These are phyloP conservation scores for Hoplostethus mediterraneus DNA, from an alignment of 2,797 vertebrate genomes.

Conservation along the genomic window DNA sequence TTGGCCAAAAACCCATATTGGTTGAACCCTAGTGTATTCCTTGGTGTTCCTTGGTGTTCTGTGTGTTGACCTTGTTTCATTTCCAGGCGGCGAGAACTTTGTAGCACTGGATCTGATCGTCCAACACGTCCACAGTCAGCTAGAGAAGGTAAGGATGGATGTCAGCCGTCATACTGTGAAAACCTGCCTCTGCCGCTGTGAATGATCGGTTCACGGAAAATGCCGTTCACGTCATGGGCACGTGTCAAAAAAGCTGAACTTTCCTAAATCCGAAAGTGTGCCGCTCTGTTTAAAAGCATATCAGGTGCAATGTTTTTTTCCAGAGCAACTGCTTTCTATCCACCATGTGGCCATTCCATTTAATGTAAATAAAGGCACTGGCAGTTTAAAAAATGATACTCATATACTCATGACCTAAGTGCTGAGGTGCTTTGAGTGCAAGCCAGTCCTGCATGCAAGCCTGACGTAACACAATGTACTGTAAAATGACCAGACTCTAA, in stretches of 20 bases:
- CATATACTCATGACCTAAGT: slow-evolving; percentile 16
- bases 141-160: slow-evolving; percentile 84
- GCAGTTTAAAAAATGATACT: background rate
- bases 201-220: no score
- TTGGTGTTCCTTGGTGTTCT: background rate
- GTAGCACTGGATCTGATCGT: slow-evolving; percentile 89
- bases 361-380: no score
- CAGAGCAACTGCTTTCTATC: no score
- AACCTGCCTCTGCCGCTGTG: no score
- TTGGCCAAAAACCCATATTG: background rate
- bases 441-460: background rate
- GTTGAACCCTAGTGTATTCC: background rate
- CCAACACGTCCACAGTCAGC: slow-evolving; percentile 89
- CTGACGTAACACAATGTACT: background rate
- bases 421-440: background rate
- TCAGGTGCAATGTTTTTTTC: no score
- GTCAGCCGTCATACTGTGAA: background rate
- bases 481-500: background rate
- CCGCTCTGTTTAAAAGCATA: no score
- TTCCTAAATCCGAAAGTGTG: no score
- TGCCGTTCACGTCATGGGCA: no score
- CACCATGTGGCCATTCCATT: no score
- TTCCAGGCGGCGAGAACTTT: slow-evolving; percentile 88
- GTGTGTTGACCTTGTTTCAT: background rate
- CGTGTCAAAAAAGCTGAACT: no score